Evolutionary conservation across 2,888 invertebrate species (phyloP), one percentile per base, ranked within the genome.

Genomic region (Stenodema calcarata): DNA sequence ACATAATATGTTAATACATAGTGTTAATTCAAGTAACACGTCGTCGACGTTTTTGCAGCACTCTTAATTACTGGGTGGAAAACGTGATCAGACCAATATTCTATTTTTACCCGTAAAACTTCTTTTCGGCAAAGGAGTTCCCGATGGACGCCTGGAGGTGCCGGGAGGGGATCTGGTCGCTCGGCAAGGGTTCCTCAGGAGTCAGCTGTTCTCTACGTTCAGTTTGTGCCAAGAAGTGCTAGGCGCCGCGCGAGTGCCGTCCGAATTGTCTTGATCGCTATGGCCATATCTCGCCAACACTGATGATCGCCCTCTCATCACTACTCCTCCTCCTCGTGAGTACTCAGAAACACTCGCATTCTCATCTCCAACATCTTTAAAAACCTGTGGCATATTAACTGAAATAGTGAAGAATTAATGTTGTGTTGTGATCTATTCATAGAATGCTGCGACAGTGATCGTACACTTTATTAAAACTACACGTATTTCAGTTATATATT

Each of bases 141-240:
- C 50, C 62, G 23, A 11, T 27, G 50, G 50, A 50, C 50, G n/a
- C n/a, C 50, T 50, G 23, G 18, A 62, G 62, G 27, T 23, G 27
- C 62, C 62, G 18, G 78, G 47, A 27, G 78, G 78, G 78, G 44
- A 44, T 78, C 44, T 14, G 14, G 76, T 14, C 9, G n/a, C 23
- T n/a, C n/a, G 30, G 16, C 30, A 16, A 41, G 73, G 73, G 35
- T 41, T 78, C 78, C 78, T 14, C 80, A 50, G 80, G 80, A 80
- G 30, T 54, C 80, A 80, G 80, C 80, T 80, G 80, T 30, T 50
- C 50, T 54, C 23, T 23, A 23, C 47, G 44, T 73, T 84, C 84
- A 84, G 84, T 84, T 84, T 84, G 84, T 84, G 84, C 54, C 75
- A 75, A 84, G 84, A 84, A 84, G 84, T 84, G 84, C 50, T 84